Evolutionary conservation across 2,888 invertebrate species (phyloP).

Genomic region (Limnephilus marmoratus): DNA sequence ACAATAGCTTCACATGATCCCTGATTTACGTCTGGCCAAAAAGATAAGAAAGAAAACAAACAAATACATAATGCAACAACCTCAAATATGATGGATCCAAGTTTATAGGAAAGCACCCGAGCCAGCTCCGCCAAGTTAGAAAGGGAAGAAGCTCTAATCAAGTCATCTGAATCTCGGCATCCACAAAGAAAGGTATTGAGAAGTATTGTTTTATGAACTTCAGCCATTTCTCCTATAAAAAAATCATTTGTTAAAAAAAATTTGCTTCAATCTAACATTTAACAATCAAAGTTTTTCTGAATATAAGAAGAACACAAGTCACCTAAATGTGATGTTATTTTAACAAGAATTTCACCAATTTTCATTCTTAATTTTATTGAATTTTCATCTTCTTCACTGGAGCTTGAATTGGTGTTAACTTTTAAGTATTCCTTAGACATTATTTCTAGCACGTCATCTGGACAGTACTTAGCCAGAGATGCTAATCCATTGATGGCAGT

Average conservation of each 20-base stretch:
- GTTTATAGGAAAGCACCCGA: conserved; percentile 83
- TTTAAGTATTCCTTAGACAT: conserved; percentile 83
- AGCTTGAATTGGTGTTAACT: conserved; percentile 67
- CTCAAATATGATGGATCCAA: conserved; percentile 86
- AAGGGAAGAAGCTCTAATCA: conserved; percentile 88
- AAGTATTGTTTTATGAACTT: conserved; percentile 82
- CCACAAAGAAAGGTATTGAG: conserved; percentile 85
- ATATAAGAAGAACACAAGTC: conserved; percentile 67
- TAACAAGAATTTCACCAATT: conserved; percentile 88
- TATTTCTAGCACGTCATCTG: conserved; percentile 82
- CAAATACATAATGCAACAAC: conserved; percentile 71
- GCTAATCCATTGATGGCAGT: conserved; percentile 87
- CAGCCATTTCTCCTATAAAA: conserved; percentile 82
- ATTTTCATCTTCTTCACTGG: conserved; percentile 72
- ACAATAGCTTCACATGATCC: neutral
- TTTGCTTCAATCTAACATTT: neutral
- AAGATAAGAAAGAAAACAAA: neutral
- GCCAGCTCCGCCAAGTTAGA: conserved; percentile 91
- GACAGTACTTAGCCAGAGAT: conserved; percentile 80
- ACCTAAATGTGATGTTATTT: conserved; percentile 85
- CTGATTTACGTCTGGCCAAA: neutral
- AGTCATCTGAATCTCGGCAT: conserved; percentile 82
- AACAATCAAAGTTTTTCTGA: neutral
- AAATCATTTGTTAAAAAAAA: neutral
- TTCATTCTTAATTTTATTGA: conserved; percentile 82